phyloP scores from a whole-genome alignment of 2,113 vertebrate species.

The Diadophis punctatus region DNA sequence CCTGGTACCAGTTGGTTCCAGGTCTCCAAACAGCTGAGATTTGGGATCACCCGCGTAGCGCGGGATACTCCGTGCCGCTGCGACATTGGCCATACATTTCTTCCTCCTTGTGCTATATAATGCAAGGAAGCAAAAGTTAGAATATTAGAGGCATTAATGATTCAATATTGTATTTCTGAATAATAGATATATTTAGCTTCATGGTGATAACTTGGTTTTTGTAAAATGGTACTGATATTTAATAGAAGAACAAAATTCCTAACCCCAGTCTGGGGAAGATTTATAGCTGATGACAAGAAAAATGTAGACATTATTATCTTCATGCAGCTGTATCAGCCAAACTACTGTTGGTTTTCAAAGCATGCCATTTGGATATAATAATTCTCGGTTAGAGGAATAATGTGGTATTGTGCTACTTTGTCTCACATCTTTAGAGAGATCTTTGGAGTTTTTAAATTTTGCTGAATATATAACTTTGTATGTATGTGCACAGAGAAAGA shows the following conservation, averaged over 20 bases:
- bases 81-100: no score
- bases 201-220: neutral
- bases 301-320: neutral
- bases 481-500: neutral
- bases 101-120: neutral
- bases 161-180: neutral
- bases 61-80: no score
- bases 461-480: neutral
- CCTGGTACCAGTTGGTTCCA: no score
- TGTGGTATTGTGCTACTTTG: neutral
- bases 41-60: no score
- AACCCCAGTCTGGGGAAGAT: neutral
- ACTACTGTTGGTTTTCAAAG: neutral
- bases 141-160: neutral
- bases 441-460: neutral
- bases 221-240: neutral
- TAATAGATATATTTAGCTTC: neutral
- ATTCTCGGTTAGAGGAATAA: neutral
- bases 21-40: no score
- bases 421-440: neutral
- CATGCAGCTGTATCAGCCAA: neutral
- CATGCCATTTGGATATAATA: neutral
- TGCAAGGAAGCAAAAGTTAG: neutral
- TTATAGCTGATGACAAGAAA: constrained; percentile 4
- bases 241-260: neutral